phyloP scores from a whole-genome alignment of 1,140 invertebrate genomes.

The Philotrypesis tridentata region DNA sequence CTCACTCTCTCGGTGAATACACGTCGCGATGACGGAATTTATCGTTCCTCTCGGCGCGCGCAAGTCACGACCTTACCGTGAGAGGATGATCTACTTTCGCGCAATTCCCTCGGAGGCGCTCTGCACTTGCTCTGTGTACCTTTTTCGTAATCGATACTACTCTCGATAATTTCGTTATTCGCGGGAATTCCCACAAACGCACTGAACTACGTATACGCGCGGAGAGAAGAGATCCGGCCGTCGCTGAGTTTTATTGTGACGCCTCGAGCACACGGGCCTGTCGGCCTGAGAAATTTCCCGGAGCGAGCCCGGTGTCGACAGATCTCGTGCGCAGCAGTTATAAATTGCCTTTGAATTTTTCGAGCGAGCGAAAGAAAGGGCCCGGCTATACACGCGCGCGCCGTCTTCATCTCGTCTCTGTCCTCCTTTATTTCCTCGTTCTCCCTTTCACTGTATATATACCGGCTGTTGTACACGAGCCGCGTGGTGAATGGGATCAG shows the following conservation, averaged over 20 bases:
- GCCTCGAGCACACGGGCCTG: neutral
- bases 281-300: neutral
- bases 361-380: neutral
- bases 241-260: slow-evolving; percentile 13
- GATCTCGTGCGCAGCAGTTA: neutral
- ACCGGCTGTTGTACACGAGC: no score
- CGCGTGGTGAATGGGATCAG: slow-evolving; percentile 14
- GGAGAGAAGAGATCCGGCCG: neutral
- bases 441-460: slow-evolving; percentile 24
- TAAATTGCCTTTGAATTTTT: slow-evolving; percentile 39
- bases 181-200: no score
- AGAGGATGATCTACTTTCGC: neutral
- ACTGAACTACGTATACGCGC: no score
- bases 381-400: neutral
- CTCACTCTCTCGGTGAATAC: neutral
- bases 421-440: neutral
- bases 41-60: slow-evolving; percentile 6
- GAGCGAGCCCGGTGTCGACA: neutral
- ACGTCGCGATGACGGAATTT: slow-evolving; percentile 20
- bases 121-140: no score
- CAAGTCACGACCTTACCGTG: neutral
- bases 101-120: no score
- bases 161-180: no score
- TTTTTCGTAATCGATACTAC: no score
- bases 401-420: neutral